Percentiles rank a stretch among this genome's conserved stretches.
phyloP scores from a whole-genome alignment of 2,888 invertebrate species.

The Galeruca laticollis region DNA sequence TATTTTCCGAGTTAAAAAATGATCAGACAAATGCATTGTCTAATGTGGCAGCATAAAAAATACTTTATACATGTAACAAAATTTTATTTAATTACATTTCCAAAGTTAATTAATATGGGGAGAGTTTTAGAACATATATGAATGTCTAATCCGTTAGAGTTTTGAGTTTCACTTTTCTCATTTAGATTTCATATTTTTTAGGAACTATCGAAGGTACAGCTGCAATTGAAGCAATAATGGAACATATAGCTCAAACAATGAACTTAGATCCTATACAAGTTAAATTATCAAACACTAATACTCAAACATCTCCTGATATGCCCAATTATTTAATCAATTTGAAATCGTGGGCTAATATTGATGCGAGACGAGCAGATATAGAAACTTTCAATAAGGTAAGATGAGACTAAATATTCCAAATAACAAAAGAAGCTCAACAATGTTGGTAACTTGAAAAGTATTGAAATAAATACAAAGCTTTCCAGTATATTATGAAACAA shows the following conservation, averaged over 20 bases:
- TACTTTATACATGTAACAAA: too few species aligned
- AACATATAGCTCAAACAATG: constrained; percentile 73
- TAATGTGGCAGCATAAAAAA: too few species aligned
- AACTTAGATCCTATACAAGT: constrained; percentile 73
- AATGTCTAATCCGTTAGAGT: too few species aligned
- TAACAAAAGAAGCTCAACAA: too few species aligned
- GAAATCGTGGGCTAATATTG: constrained; percentile 71
- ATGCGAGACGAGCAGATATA: constrained; percentile 69
- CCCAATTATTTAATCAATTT: constrained; percentile 72
- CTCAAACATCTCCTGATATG: constrained; percentile 60
- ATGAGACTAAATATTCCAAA: neutral
- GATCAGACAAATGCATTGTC: too few species aligned
- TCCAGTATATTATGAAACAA: too few species aligned
- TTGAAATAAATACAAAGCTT: neutral
- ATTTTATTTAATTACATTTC: too few species aligned
- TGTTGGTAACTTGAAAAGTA: neutral
- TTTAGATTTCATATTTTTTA: constrained; percentile 53
- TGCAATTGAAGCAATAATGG: constrained; percentile 75
- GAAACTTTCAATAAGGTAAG: constrained; percentile 72
- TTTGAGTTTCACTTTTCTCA: neutral
- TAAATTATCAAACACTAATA: constrained; percentile 69
- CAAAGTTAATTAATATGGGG: too few species aligned
- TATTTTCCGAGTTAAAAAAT: too few species aligned
- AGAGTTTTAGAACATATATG: too few species aligned
- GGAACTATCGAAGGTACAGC: constrained; percentile 75